Evolutionary conservation across 2,113 vertebrate genomes (phyloP), one percentile per base, ranked within the genome.

Genomic region (Henicopernis longicauda): DNA sequence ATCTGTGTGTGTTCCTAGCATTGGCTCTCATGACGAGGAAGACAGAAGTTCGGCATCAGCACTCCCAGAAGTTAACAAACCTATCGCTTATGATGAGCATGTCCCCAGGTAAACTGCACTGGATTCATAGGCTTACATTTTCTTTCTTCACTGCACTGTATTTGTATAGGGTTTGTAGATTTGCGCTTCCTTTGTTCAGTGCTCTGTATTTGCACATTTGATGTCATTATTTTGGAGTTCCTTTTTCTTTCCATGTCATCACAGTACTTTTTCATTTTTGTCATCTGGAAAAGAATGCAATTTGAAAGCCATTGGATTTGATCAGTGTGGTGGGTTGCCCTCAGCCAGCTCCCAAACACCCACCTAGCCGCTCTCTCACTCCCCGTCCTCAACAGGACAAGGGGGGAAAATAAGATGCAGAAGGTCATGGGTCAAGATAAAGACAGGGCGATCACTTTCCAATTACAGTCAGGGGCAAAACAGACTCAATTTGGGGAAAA

Each of bases 21-120:
- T 70, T 49, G 91, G 93, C 66, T 58, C 74, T 34, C 95, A 95
- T 71, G 83, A 93, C 10, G 52, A 95, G 54, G 90, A 90, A 12
- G 92, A 95, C 13, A 59, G 73, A 22, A 91, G 21, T 31, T 94
- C 97, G 45, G 71, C 93, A 45, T 71, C 80, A 26, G 19, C 25
- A 31, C 42, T 95, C 40, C 71, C 93, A 61, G 87, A 95, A 40
- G 79, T 87, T 86, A 82, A 94, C 49, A 90, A 94, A 67, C 94
- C 82, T 72, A 20, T 82, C 58, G 92, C 94, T 78, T 98, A 96
- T 11, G 95, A 96, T 74, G 98, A 98, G 85, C 98, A 99, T 8
- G 90, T 82, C 80, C 99, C 99, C 73, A 99, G 99, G 99, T 99
- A 97, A 87, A 58, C 32, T 17, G 34, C 47, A 55, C 13, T 31